A percentile compares a stretch with the other conserved stretches of the same genome.
These are phyloP conservation scores for Platysternon megacephalum DNA, from an alignment of 2,113 vertebrate genomes.

Conservation along the genomic window DNA sequence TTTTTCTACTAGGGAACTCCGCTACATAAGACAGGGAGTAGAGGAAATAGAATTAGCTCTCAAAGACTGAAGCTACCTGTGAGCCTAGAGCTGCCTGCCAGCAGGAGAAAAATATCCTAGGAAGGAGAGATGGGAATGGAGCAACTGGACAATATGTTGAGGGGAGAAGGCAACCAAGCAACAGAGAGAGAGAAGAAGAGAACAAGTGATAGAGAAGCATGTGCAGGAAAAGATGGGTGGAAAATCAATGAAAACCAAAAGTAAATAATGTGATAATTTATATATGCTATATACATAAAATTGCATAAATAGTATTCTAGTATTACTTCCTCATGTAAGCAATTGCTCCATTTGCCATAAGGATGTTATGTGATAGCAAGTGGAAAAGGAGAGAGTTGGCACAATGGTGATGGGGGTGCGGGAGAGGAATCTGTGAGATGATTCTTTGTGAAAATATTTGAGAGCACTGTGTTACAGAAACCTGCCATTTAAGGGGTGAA, in stretches of 20 bases:
- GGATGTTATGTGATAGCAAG: neutral
- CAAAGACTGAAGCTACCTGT: neutral
- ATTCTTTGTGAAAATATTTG: neutral
- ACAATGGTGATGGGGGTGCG: neutral
- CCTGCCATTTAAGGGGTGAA: neutral
- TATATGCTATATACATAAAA: neutral
- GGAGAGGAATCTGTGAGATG: neutral
- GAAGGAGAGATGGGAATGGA: neutral
- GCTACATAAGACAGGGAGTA: neutral
- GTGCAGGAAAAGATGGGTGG: neutral
- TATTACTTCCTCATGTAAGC: neutral
- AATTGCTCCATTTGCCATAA: neutral
- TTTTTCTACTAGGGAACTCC: neutral
- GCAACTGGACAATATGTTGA: conserved; percentile 2
- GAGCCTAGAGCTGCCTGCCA: neutral
- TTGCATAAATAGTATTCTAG: neutral
- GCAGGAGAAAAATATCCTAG: neutral
- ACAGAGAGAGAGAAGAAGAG: neutral
- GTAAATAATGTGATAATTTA: neutral
- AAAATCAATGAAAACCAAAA: conserved; percentile 4
- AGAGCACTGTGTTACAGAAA: neutral
- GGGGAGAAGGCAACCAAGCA: neutral
- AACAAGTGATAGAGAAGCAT: neutral
- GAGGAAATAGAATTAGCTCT: conserved; percentile 17
- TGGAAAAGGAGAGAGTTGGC: neutral